phyloP scores from a whole-genome alignment of 1,140 invertebrate species.

The Trissolcus basalis region DNA sequence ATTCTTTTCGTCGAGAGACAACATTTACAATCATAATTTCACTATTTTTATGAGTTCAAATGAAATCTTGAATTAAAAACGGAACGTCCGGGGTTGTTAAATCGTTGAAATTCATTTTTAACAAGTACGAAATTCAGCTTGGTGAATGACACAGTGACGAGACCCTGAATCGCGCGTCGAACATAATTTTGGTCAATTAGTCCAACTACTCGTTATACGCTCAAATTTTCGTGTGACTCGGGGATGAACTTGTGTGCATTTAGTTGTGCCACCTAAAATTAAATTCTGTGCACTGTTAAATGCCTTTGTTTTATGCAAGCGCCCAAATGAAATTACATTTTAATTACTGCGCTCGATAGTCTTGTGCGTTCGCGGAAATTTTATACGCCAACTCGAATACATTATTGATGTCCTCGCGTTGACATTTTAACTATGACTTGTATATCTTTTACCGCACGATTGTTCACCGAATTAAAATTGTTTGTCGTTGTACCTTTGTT shows the following conservation, averaged over 20 bases:
- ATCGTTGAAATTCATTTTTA: conserved; percentile 5
- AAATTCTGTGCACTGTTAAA: conserved; percentile 33
- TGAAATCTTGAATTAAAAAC: neutral
- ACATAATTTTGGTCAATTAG: conserved; percentile 46
- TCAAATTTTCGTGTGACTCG: no score
- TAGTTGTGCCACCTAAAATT: conserved; percentile 27
- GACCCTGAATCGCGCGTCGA: conserved; percentile 3
- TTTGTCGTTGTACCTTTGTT: no score
- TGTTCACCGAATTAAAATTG: no score
- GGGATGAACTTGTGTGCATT: conserved; percentile 30
- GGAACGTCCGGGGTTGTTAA: no score
- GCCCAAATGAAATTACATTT: conserved; percentile 40
- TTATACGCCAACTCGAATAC: no score
- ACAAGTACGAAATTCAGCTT: conserved; percentile 7
- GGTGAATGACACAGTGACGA: conserved; percentile 18
- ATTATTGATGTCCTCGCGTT: no score
- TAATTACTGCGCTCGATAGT: conserved; percentile 25
- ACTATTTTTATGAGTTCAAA: no score
- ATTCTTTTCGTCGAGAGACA: no score
- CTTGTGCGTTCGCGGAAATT: no score
- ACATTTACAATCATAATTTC: no score
- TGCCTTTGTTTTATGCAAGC: conserved; percentile 22
- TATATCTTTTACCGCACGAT: no score
- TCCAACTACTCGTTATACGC: conserved; percentile 21
- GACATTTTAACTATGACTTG: neutral